Evolutionary conservation across 2,113 vertebrate species (phyloP).

Genomic region (Antechinus flavipes): DNA sequence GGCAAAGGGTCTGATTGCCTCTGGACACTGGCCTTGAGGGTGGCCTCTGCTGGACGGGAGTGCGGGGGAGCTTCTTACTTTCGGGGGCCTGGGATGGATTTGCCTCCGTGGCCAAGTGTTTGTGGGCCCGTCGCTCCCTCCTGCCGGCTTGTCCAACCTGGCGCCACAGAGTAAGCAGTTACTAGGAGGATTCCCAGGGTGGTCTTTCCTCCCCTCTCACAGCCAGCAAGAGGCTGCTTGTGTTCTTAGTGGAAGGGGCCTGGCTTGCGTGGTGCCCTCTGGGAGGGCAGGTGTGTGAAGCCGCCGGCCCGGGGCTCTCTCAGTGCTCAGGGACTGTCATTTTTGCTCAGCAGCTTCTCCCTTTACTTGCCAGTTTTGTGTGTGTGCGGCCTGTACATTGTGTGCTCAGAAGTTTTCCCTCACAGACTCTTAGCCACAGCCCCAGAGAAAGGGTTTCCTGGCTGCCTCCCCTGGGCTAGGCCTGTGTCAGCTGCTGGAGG

Average conservation of each 20-base stretch:
- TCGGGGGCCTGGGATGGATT: not conserved
- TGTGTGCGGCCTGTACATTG: too few species aligned
- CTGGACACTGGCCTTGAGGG: not conserved
- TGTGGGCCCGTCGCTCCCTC: not conserved
- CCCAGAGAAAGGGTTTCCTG: too few species aligned
- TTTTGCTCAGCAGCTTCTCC: too few species aligned
- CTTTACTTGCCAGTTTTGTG: too few species aligned
- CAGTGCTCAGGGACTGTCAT: too few species aligned
- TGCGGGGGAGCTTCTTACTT: not conserved
- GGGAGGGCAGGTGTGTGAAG: not conserved
- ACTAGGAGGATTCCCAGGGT: not conserved
- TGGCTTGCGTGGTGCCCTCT: not conserved
- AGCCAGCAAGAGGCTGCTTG: not conserved
- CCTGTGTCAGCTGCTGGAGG: too few species aligned
- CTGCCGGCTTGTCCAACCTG: not conserved
- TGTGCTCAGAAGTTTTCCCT: too few species aligned
- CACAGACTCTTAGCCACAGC: too few species aligned
- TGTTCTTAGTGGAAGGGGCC: not conserved
- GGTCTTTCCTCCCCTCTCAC: not conserved
- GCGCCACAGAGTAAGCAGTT: not conserved
- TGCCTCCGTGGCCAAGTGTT: not conserved
- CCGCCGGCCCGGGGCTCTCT: not conserved
- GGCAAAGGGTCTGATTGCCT: not conserved
- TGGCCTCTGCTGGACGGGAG: too few species aligned
- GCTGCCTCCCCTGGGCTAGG: too few species aligned